Conservation (phyloP, 2,797 vertebrate genomes). For the Aplochiton taeniatus region DNA sequence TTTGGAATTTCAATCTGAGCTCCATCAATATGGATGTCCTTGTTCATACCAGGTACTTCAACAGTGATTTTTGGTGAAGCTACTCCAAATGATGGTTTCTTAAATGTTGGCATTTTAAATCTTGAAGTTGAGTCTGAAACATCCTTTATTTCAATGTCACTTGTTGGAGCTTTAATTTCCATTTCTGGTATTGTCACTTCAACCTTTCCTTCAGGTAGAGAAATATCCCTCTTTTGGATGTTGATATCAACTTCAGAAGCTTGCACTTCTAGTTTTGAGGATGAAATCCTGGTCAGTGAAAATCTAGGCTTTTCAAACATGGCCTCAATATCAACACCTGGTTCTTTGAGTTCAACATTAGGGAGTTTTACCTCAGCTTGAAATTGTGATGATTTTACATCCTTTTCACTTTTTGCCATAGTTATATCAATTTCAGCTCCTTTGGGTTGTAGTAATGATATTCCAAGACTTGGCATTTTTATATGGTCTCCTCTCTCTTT, state of each 20-base stretch:
- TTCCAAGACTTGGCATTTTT: not conserved
- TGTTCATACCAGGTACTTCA: not conserved
- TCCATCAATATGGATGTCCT: not conserved
- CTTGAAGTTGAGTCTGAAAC: slow-evolving; percentile 33
- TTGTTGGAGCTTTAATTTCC: slow-evolving; percentile 28
- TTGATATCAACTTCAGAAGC: slow-evolving; percentile 38
- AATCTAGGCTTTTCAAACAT: slow-evolving; percentile 45
- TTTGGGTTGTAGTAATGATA: slow-evolving; percentile 23
- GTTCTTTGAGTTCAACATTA: slow-evolving; percentile 28
- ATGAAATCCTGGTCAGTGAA: slow-evolving; percentile 56
- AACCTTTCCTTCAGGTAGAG: slow-evolving; percentile 30
- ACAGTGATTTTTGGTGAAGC: not conserved
- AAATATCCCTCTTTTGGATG: slow-evolving; percentile 30
- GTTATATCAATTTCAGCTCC: slow-evolving; percentile 23
- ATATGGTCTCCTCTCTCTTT: slow-evolving; percentile 21
- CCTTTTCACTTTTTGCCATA: slow-evolving; percentile 2
- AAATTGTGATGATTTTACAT: slow-evolving; percentile 34
- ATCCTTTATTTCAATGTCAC: slow-evolving; percentile 32
- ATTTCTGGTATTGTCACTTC: slow-evolving; percentile 27
- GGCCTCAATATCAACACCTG: slow-evolving; percentile 13
- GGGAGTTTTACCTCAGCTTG: slow-evolving; percentile 17
- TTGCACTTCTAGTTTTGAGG: slow-evolving; percentile 60
- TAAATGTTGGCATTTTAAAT: slow-evolving; percentile 55
- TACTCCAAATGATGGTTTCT: slow-evolving; percentile 4
- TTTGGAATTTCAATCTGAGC: not conserved